Evolutionary conservation across 2,797 vertebrate species (phyloP), one percentile per base, ranked within the genome.

Genomic region (Clarias pachynema): DNA sequence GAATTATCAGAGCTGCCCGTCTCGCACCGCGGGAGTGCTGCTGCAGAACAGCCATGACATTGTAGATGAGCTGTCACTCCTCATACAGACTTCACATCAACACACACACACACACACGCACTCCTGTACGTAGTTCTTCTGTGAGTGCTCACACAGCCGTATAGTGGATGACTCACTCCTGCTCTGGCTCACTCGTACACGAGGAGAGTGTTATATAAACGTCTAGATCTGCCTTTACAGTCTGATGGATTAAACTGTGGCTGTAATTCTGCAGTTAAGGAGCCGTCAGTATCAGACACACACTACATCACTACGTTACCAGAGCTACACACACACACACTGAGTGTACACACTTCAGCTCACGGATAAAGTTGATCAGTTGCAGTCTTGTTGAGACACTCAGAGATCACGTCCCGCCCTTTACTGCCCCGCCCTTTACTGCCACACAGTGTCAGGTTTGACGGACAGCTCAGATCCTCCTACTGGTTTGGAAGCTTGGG

Each of bases 31-130:
- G 20, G 91, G 91, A 90, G 80, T 81, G 80, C 87, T 87, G 91
- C 91, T 90, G 89, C 91, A 91, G 90, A 93, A 91, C 89, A 89
- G 90, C 92, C 92, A 80, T 90, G 90, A 92, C 91, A 91, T 92
- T 89, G 89, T 91, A 92, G 92, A 94, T 93, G 92, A 93, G 92
- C 94, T 92, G 93, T 93, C 92, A 92, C 92, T 89, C 91, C 91
- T 93, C 91, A 91, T 90, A 89, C 91, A 65, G 87, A 87, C 89
- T 92, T 93, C 92, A 91, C 84, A 81, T 87, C 9, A 65, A 87
- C 89, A 90, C 62, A 69, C 87, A 59, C 65, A 65, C 87, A 87
- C 89, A 90, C 62, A 69, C 87, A 59, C 65, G 59, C 6, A 26
- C 72, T 86, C 57, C 44, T 79, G 82, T 66, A 29, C 53, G 66